A percentile compares a stretch with the other conserved stretches of the same genome.
Evolutionary conservation across 1,140 invertebrate genomes (phyloP).

Genomic region (Elysia chlorotica): DNA sequence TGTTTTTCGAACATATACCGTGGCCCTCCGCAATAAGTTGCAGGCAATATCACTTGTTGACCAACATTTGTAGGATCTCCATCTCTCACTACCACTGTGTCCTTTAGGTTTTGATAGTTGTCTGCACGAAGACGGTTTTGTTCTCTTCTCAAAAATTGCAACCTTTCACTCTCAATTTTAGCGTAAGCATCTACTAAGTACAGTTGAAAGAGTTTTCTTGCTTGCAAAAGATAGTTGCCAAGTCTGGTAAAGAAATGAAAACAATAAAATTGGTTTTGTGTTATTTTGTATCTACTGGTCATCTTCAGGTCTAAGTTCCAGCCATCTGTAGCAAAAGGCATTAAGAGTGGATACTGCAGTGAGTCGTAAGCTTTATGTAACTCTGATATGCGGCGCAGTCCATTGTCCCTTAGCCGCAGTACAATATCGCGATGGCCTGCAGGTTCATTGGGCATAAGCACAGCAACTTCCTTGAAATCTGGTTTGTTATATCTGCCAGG

Average conservation of each 20-base stretch:
- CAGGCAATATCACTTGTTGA: slow-evolving; percentile 60
- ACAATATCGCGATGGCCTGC: not conserved
- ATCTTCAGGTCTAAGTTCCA: too few species aligned
- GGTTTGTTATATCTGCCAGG: not conserved
- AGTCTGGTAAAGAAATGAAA: slow-evolving; percentile 1
- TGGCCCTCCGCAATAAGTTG: slow-evolving; percentile 54
- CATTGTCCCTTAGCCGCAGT: not conserved
- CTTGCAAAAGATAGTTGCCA: not conserved
- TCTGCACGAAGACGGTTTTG: slow-evolving; percentile 27
- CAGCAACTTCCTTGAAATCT: not conserved
- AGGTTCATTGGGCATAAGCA: not conserved
- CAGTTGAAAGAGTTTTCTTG: not conserved
- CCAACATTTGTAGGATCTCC: slow-evolving; percentile 39
- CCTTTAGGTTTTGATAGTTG: slow-evolving; percentile 36
- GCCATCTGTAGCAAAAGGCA: not conserved
- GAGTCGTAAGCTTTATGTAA: too few species aligned
- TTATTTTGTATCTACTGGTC: not conserved
- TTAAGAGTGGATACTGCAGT: too few species aligned
- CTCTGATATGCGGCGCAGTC: not conserved
- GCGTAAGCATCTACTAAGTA: not conserved
- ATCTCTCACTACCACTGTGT: slow-evolving; percentile 25
- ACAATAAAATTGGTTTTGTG: too few species aligned
- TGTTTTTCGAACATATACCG: slow-evolving; percentile 61
- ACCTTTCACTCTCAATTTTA: not conserved
- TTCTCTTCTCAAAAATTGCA: not conserved